Conservation (phyloP, 2,797 vertebrate species). For the Carapus acus region DNA sequence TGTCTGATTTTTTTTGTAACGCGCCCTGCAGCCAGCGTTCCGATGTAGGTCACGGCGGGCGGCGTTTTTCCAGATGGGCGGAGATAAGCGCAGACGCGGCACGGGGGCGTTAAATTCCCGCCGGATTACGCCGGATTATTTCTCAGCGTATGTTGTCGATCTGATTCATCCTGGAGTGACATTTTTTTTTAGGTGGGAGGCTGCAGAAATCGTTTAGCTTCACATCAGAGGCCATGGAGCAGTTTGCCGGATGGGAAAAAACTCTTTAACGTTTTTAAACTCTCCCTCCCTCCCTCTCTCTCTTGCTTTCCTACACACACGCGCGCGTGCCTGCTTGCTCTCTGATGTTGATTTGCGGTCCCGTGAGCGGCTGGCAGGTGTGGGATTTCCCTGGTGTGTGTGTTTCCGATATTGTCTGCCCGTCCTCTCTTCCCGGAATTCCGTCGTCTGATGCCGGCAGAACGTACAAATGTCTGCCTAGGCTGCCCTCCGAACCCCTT, state of each 20-base stretch:
- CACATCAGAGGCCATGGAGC: no score
- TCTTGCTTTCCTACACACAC: no score
- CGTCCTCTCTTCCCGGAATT: no score
- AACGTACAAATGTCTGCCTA: slow-evolving; percentile 28
- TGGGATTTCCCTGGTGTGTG: slow-evolving; percentile 49
- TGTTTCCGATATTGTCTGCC: slow-evolving; percentile 49
- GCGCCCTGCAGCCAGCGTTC: no score
- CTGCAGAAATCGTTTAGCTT: no score
- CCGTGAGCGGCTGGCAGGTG: slow-evolving; percentile 46
- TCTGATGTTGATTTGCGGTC: slow-evolving; percentile 36
- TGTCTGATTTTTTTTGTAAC: no score
- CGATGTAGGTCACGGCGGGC: slow-evolving; percentile 70
- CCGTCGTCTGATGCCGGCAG: slow-evolving; percentile 42
- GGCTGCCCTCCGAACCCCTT: slow-evolving; percentile 25
- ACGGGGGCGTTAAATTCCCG: slow-evolving; percentile 46
- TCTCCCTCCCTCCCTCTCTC: no score
- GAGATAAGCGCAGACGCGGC: slow-evolving; percentile 43
- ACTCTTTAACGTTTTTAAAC: no score
- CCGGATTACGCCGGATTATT: slow-evolving; percentile 58
- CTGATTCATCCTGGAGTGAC: slow-evolving; percentile 36
- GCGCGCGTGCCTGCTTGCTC: no score
- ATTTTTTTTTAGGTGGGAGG: no score
- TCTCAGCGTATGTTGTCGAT: slow-evolving; percentile 43
- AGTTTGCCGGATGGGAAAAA: no score
- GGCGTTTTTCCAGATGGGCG: slow-evolving; percentile 60